A percentile compares a stretch with the other conserved stretches of the same genome.
Evolutionary conservation across 2,888 invertebrate species (phyloP).

Genomic region (Hanleya hanleyi): DNA sequence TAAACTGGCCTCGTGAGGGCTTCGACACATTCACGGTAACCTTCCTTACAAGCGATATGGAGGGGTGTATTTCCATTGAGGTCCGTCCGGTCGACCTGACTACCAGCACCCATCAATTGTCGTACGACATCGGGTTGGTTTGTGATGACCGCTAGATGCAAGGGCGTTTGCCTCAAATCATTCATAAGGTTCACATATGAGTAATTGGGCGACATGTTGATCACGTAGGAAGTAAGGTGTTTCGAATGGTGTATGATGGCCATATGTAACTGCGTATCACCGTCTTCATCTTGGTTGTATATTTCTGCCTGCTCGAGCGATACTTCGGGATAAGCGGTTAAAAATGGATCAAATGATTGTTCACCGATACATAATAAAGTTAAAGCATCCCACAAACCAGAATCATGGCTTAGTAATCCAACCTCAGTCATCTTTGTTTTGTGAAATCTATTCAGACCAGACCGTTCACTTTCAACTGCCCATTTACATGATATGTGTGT

Average conservation of each 20-base stretch:
- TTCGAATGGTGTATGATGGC: slow-evolving; percentile 85
- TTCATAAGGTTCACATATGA: slow-evolving; percentile 86
- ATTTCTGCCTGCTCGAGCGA: too few relatives aligned
- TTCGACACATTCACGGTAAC: slow-evolving; percentile 82
- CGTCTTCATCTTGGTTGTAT: too few relatives aligned
- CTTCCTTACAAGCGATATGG: slow-evolving; percentile 85
- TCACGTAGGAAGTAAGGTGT: slow-evolving; percentile 83
- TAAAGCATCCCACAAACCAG: too few relatives aligned
- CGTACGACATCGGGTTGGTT: slow-evolving; percentile 84
- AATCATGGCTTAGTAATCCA: too few relatives aligned
- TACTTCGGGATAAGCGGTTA: too few relatives aligned
- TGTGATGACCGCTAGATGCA: slow-evolving; percentile 90
- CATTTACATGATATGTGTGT: too few relatives aligned
- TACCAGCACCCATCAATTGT: slow-evolving; percentile 87
- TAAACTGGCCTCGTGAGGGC: slow-evolving; percentile 79
- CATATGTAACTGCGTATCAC: slow-evolving; percentile 87
- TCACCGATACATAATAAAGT: too few relatives aligned
- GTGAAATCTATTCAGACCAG: too few relatives aligned
- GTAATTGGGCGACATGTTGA: slow-evolving; percentile 85
- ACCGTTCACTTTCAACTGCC: too few relatives aligned
- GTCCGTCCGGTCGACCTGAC: slow-evolving; percentile 80
- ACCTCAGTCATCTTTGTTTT: too few relatives aligned
- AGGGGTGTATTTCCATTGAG: slow-evolving; percentile 88
- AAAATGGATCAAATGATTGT: too few relatives aligned
- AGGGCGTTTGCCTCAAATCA: slow-evolving; percentile 83